phyloP scores from a whole-genome alignment of 2,888 invertebrate species.

The Hydriomena furcata region DNA sequence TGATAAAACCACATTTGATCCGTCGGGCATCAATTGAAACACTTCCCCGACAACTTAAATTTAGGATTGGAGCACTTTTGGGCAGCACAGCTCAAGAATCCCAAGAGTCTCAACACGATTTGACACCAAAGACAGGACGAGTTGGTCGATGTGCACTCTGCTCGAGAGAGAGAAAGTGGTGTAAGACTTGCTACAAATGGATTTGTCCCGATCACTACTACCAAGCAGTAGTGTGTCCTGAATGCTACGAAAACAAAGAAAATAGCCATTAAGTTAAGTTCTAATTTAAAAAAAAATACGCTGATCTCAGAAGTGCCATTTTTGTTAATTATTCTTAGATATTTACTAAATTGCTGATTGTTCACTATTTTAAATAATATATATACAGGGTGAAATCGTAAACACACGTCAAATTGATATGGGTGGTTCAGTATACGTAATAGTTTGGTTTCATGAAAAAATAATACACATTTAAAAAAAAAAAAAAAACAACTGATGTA shows the following conservation, averaged over 20 bases:
- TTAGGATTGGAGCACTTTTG: conserved; percentile 1
- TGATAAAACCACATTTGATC: background rate
- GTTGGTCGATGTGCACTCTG: conserved; percentile 25
- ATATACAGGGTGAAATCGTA: conserved; percentile 7
- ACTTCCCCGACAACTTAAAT: conserved; percentile 1
- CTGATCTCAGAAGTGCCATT: conserved; percentile 4
- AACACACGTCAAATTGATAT: too few species aligned
- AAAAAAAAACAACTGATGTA: too few species aligned
- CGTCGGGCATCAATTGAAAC: background rate
- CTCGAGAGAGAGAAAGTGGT: conserved; percentile 4
- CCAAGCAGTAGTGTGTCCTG: conserved; percentile 22
- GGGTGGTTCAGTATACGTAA: too few species aligned
- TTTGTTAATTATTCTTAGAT: conserved; percentile 1
- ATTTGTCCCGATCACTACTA: conserved; percentile 26
- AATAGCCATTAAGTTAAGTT: conserved; percentile 12
- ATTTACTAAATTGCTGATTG: background rate
- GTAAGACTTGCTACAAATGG: conserved; percentile 25
- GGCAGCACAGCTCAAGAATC: conserved; percentile 4
- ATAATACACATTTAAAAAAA: too few species aligned
- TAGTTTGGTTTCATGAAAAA: too few species aligned
- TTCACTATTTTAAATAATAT: conserved; percentile 1
- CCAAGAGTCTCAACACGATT: conserved; percentile 1
- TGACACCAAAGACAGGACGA: conserved; percentile 26
- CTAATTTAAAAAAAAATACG: background rate
- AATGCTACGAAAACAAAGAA: conserved; percentile 21